phyloP scores from a whole-genome alignment of 1,140 invertebrate genomes.

The Macrotrachela quadricornifera region DNA sequence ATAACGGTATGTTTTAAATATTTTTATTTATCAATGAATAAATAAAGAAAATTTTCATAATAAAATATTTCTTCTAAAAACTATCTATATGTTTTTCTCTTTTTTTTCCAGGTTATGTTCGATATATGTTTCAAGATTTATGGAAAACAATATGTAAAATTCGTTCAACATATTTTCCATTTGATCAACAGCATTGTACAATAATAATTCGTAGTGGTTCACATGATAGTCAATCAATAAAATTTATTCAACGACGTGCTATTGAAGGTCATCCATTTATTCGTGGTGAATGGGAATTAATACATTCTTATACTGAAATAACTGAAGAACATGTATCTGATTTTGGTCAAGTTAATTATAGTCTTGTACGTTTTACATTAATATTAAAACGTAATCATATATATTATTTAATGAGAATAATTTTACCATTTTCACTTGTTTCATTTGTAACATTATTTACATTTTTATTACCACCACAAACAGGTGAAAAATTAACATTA shows the following conservation, averaged over 20 bases:
- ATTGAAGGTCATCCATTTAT: too few relatives aligned
- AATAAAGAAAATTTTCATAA: slow-evolving; percentile 7
- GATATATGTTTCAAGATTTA: slow-evolving; percentile 3
- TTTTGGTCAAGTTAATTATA: background rate
- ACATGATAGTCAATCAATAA: background rate
- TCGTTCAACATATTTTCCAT: slow-evolving; percentile 4
- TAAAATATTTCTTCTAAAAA: background rate
- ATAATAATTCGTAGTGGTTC: slow-evolving; percentile 2
- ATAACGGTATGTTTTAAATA: too few relatives aligned
- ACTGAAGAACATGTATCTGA: background rate
- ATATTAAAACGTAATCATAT: background rate
- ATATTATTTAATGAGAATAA: slow-evolving; percentile 8
- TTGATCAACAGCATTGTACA: slow-evolving; percentile 2
- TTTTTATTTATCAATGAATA: background rate
- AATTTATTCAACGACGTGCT: background rate
- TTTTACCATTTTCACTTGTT: slow-evolving; percentile 5
- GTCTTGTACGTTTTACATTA: background rate
- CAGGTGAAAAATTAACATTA: slow-evolving; percentile 6
- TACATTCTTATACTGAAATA: slow-evolving; percentile 2
- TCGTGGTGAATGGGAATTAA: background rate
- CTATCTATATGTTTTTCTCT: background rate
- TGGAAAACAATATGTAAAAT: slow-evolving; percentile 1
- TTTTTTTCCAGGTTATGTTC: background rate
- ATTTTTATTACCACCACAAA: slow-evolving; percentile 4
- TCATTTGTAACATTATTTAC: slow-evolving; percentile 3